Conservation (phyloP, 2,113 vertebrate species). For the Ifrita kowaldi region DNA sequence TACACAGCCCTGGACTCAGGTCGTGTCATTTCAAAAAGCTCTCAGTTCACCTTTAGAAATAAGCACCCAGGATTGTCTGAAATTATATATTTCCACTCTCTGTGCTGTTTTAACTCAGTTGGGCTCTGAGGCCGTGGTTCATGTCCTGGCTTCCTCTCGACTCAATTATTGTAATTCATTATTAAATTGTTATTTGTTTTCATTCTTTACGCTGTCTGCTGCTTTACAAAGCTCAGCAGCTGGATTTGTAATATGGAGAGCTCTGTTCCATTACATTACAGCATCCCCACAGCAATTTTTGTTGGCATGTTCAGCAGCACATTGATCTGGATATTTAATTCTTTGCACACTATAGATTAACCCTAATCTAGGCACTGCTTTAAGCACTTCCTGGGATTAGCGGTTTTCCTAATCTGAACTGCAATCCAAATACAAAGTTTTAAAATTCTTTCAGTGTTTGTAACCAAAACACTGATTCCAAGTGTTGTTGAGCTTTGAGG, state of each 20-base stretch:
- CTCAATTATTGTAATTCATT: constrained; percentile 47
- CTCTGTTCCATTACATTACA: neutral
- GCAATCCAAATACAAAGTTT: neutral
- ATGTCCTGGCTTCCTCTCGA: neutral
- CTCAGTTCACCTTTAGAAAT: constrained; percentile 36
- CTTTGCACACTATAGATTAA: neutral
- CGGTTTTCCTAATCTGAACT: neutral
- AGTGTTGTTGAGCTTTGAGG: neutral
- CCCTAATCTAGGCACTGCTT: neutral
- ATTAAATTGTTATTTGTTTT: constrained; percentile 53
- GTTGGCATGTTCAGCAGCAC: neutral
- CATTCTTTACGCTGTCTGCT: neutral
- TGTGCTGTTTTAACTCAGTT: neutral
- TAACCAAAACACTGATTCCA: neutral
- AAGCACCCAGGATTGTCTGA: neutral
- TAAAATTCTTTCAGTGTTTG: neutral
- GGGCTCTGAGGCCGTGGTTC: neutral
- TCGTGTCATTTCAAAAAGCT: neutral
- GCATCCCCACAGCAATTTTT: neutral
- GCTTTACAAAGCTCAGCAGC: constrained; percentile 23
- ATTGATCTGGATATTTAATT: neutral
- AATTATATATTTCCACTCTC: constrained; percentile 28
- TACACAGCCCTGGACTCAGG: neutral
- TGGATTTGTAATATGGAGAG: neutral
- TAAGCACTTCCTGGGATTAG: neutral